Evolutionary conservation across 1,140 invertebrate genomes (phyloP).

Genomic region (Panulirus ornatus): DNA sequence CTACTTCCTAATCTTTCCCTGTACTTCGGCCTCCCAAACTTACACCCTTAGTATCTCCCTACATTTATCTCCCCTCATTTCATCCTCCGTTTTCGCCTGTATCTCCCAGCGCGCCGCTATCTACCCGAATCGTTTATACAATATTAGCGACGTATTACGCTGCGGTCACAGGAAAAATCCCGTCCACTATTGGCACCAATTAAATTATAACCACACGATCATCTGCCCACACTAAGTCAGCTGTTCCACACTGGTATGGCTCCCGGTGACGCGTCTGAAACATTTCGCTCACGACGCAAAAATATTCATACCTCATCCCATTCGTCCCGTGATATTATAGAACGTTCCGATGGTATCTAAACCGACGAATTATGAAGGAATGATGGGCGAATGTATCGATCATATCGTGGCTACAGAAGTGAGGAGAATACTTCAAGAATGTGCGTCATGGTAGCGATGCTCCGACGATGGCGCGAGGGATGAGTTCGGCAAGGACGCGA

Average conservation of each 20-base stretch:
- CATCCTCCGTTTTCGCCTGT: neutral
- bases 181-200: slow-evolving; percentile 24
- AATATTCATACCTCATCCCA: no score
- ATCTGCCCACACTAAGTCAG: neutral
- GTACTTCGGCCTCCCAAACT: neutral
- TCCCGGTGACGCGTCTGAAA: neutral
- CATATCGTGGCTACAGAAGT: no score
- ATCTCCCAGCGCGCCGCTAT: neutral
- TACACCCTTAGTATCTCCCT: no score
- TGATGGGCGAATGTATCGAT: no score
- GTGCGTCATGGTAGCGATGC: no score
- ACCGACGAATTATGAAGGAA: no score
- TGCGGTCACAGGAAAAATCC: neutral
- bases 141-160: slow-evolving; percentile 33
- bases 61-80: neutral
- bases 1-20: neutral
- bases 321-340: no score
- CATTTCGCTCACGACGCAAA: neutral
- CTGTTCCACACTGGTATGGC: neutral
- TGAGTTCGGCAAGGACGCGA: neutral
- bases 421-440: no score
- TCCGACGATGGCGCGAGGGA: neutral
- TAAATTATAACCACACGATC: slow-evolving; percentile 51
- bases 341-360: no score
- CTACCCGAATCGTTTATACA: slow-evolving; percentile 3